Evolutionary conservation across 1,140 invertebrate genomes (phyloP).

Genomic region (Atopsyche davidsoni): DNA sequence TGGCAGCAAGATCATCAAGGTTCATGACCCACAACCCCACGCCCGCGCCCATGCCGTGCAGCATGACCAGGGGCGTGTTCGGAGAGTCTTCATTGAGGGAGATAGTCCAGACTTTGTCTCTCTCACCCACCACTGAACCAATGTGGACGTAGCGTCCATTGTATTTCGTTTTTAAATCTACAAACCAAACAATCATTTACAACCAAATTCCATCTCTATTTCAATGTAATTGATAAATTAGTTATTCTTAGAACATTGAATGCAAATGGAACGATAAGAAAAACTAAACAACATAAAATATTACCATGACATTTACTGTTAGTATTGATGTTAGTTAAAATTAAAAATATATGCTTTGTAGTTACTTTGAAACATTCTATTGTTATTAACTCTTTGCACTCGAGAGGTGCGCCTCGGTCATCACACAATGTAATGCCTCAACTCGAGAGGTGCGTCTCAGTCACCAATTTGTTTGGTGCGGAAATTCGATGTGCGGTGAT

Average conservation of each 20-base stretch:
- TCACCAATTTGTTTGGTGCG: too few species aligned
- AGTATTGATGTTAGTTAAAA: neutral
- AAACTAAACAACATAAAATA: neutral
- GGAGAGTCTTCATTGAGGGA: constrained; percentile 57
- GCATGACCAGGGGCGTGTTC: constrained; percentile 66
- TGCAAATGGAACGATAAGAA: neutral
- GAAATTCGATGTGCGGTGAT: too few species aligned
- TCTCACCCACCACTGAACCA: constrained; percentile 54
- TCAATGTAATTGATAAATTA: too few species aligned
- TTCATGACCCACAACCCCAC: constrained; percentile 78
- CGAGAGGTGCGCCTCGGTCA: too few species aligned
- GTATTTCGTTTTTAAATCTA: constrained; percentile 59
- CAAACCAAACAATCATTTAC: too few species aligned
- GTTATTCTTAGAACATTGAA: too few species aligned
- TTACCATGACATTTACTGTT: neutral
- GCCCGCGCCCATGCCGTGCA: constrained; percentile 81
- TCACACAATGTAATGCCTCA: too few species aligned
- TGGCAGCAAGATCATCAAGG: constrained; percentile 61
- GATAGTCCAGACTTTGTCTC: constrained; percentile 70
- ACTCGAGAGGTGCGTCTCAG: too few species aligned
- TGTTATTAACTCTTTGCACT: too few species aligned
- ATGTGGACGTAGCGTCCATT: constrained; percentile 64
- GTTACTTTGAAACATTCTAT: too few species aligned
- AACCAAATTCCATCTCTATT: too few species aligned
- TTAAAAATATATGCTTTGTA: too few species aligned